Evolutionary conservation across 2,113 vertebrate genomes (phyloP), one percentile per base, ranked within the genome.

Genomic region (Dasypus novemcinctus): DNA sequence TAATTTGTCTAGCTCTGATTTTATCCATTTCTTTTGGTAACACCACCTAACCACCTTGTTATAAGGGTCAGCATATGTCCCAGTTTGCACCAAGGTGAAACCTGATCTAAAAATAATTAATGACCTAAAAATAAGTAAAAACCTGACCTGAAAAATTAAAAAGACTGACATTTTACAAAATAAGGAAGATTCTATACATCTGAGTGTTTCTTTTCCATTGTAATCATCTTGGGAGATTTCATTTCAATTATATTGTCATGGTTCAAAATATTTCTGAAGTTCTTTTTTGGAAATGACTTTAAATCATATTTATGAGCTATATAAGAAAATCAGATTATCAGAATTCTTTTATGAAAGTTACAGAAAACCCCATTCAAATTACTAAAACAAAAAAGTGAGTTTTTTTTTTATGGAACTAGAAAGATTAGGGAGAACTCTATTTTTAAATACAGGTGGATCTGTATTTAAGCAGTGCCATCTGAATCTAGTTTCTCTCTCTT

Each of bases 201-300:
- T 69, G 63, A 90, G 43, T 3, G 15, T 75, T 75, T 81, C 20
- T 80, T 90, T 93, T 38, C 63, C 33, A 17, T n/a, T 36, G 15
- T 83, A 68, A 54, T 69, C 57, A 76, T 14, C 61, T 92, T 78
- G 41, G 43, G 46, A 94, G 61, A 76, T 83, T 95, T 92, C 31
- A 71, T 92, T 96, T 87, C 33, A 63, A 90, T 94, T 90, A 79
- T 84, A 59, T 59, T 84, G 20, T 90, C 27, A 74, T 78, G 31
- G 31, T 84, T 92, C 52, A 87, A 89, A 78, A 95, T 90, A 81
- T 38, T 78, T 93, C 66, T 90, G 61, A 49, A 10, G 41, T 83
- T 54, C 36, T 87, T 7, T 69, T 93, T 41, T 90, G 46, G 76
- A 90, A 79, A 83, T 94, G 41, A 23, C 38, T 69, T 94, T 84